Percentiles rank a stretch among this genome's conserved stretches.
These are phyloP conservation scores for Brachyhypopomus occidentalis DNA, from an alignment of 2,113 vertebrate species.

Conservation along the genomic window DNA sequence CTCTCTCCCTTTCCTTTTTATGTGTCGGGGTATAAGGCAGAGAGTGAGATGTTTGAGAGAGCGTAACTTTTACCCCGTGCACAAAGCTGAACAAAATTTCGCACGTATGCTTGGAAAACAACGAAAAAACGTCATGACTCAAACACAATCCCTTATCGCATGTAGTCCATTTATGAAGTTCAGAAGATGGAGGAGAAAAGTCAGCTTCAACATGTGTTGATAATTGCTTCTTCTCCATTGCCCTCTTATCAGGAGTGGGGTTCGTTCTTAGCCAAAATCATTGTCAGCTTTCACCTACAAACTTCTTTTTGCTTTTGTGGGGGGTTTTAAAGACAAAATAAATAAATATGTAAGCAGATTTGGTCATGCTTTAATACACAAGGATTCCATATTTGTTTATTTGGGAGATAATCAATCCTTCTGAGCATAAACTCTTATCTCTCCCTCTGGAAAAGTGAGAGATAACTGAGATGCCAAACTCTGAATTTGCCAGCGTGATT, in stretches of 20 bases:
- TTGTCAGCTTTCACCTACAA: not conserved
- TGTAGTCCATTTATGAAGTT: too few species aligned
- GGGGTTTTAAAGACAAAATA: conserved; percentile 5
- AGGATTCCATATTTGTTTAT: conserved; percentile 73
- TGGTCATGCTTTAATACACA: conserved; percentile 66
- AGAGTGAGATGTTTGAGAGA: conserved; percentile 24
- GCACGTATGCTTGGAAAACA: too few species aligned
- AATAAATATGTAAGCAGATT: conserved; percentile 45
- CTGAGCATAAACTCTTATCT: conserved; percentile 71
- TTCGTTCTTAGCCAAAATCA: not conserved
- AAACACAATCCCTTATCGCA: too few species aligned
- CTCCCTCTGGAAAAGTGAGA: conserved; percentile 48
- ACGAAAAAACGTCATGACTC: too few species aligned
- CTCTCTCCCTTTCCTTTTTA: conserved; percentile 1
- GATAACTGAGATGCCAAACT: conserved; percentile 71
- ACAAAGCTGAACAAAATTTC: too few species aligned
- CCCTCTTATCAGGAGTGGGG: too few species aligned
- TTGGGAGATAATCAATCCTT: conserved; percentile 70
- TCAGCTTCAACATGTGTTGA: too few species aligned
- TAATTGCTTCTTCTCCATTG: too few species aligned
- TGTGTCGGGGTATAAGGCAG: conserved; percentile 61
- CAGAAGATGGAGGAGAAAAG: too few species aligned
- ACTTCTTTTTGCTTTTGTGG: not conserved
- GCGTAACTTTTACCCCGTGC: too few species aligned
- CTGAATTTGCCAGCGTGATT: conserved; percentile 60